A percentile compares a stretch with the other conserved stretches of the same genome.
Evolutionary conservation across 2,888 invertebrate species (phyloP).

Genomic region (Sepiola atlantica): DNA sequence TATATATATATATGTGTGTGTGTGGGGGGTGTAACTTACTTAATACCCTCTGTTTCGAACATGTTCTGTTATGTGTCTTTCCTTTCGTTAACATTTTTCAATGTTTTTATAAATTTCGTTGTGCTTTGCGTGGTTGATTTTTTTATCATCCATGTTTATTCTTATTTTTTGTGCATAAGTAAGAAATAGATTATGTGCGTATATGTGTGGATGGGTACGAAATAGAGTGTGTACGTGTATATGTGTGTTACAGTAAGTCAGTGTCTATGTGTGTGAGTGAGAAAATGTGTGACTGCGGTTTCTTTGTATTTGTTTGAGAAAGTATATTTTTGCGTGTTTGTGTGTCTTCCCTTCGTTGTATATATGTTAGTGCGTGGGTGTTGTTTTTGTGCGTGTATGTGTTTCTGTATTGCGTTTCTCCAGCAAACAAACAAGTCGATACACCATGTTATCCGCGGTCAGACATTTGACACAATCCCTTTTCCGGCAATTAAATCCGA

Average conservation of each 20-base stretch:
- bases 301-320: not conserved
- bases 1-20: too few relatives aligned
- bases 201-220: not conserved
- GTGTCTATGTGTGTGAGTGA: not conserved
- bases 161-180: not conserved
- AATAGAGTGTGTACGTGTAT: not conserved
- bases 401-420: not conserved
- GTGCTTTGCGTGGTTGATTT: too few relatives aligned
- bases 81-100: too few relatives aligned
- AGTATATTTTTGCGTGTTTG: not conserved
- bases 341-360: not conserved
- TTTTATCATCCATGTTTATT: too few relatives aligned
- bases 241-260: not conserved
- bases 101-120: too few relatives aligned
- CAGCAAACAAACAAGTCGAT: not conserved
- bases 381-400: not conserved
- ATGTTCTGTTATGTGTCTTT: too few relatives aligned
- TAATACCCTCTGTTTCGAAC: too few relatives aligned
- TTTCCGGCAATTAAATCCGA: not conserved
- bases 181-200: not conserved
- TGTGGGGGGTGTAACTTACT: too few relatives aligned
- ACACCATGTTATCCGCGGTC: not conserved
- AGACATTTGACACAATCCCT: not conserved
- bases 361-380: not conserved
- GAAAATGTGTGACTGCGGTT: too few relatives aligned